Base-by-base conservation (phyloP, 2,113 vertebrate species). In the Perognathus longimembris region DNA sequence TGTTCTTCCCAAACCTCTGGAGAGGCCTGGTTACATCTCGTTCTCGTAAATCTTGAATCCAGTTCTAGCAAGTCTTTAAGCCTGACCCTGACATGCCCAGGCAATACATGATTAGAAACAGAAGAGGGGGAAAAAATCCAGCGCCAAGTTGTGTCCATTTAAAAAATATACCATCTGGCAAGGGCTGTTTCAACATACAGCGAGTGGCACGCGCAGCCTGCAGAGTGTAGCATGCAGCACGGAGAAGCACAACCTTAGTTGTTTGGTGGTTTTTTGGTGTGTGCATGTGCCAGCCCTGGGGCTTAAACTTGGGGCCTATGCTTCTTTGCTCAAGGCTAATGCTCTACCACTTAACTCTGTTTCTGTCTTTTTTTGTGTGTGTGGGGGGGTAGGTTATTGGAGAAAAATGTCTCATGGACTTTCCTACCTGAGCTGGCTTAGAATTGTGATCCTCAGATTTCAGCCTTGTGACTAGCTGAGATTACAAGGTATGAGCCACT, bases 11-110 rank as follows among this genome's bases (percentile, higher is more conserved):
- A 97, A 97, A 98, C 97, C 97, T 98, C 95, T 98, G 98, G 98
- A 98, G 98, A 98, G 97, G 97, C 97, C 97, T 97, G 96, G 97
- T 98, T 97, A 98, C 97, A 97, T 98, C 96, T 98, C 95, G 88
- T 98, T 97, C 98, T 98, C 97, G 90, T 98, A 98, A 98, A 98
- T 98, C 97, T 97, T 96, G 97, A 97, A 97, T 98, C 97, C 97
- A 97, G 97, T 98, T 98, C 97, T 96, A 98, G 97, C 97, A 92
- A 98, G 98, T 97, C 98, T 98, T 97, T 97, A 97, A 97, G 97
- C 94, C 93, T 97, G 98, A 98, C 97, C 97, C 94, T 98, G 96
- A 12, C 94, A 82, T 96, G 97, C 98, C 97, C 73, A 92, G 97
- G 97, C 97, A 97, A 95, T 69, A 92, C 0, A 2, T 98, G 98